Conservation (phyloP, 2,888 invertebrate species). For the Nomada fucata region DNA sequence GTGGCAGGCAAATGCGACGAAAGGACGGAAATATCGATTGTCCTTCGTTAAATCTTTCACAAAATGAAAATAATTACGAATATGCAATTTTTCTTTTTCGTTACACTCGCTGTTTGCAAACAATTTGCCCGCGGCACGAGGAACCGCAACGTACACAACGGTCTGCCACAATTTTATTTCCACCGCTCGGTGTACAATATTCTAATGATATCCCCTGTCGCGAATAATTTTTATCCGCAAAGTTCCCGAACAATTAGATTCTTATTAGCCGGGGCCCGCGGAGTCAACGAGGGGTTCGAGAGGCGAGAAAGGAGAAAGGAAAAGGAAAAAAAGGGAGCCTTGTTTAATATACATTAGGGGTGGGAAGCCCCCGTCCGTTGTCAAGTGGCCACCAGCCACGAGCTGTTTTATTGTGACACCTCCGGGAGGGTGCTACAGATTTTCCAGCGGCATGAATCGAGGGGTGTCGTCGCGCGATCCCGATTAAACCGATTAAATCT, state of each 20-base stretch:
- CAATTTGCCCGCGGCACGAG: too few species aligned
- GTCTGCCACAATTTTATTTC: too few species aligned
- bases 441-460: slow-evolving; percentile 65
- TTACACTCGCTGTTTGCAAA: too few species aligned
- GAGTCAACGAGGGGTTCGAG: slow-evolving; percentile 27
- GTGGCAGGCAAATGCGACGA: background rate
- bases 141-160: too few species aligned
- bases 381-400: slow-evolving; percentile 81
- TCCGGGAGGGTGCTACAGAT: slow-evolving; percentile 67
- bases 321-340: slow-evolving; percentile 56
- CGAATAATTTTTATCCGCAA: background rate
- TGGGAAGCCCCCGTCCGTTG: slow-evolving; percentile 68
- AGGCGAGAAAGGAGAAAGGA: slow-evolving; percentile 16
- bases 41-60: too few species aligned
- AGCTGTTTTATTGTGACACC: slow-evolving; percentile 80
- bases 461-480: slow-evolving; percentile 69
- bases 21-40: slow-evolving; percentile 30
- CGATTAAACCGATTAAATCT: slow-evolving; percentile 72
- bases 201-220: background rate
- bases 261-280: slow-evolving; percentile 65
- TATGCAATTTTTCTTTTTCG: too few species aligned
- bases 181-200: too few species aligned
- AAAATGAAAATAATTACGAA: too few species aligned
- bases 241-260: slow-evolving; percentile 75
- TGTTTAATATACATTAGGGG: slow-evolving; percentile 77